phyloP scores from a whole-genome alignment of 2,113 vertebrate genomes.

The Stigmatopora nigra region DNA sequence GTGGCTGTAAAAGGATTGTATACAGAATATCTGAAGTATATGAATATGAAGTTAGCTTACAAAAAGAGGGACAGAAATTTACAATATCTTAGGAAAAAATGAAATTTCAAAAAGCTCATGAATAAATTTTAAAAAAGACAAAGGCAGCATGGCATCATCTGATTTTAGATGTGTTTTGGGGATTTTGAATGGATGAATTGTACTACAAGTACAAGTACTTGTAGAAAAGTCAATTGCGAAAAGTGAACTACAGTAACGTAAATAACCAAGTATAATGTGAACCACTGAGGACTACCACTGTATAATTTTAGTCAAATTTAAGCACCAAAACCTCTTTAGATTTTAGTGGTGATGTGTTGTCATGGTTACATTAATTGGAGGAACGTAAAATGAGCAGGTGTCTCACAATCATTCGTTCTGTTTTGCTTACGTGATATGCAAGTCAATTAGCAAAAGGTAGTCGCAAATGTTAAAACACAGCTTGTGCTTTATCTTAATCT shows the following conservation, averaged over 20 bases:
- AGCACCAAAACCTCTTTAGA: not conserved
- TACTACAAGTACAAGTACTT: too few species aligned
- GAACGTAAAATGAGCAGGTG: not conserved
- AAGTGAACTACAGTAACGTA: too few species aligned
- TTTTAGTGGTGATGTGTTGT: not conserved
- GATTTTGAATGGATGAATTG: too few species aligned
- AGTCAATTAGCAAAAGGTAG: not conserved
- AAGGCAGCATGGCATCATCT: too few species aligned
- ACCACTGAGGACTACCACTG: not conserved
- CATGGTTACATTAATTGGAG: not conserved
- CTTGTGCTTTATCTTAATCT: not conserved
- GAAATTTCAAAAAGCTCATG: not conserved
- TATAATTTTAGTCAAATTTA: not conserved
- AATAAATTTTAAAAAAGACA: too few species aligned
- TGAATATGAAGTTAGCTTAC: not conserved
- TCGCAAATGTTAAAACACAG: slow-evolving; percentile 5
- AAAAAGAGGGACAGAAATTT: not conserved
- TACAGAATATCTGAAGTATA: not conserved
- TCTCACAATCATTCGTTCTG: not conserved
- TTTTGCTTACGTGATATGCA: not conserved
- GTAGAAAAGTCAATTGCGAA: too few species aligned
- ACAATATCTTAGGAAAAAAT: not conserved
- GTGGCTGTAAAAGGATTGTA: not conserved
- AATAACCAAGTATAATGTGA: not conserved
- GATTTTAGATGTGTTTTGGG: too few species aligned